Percentiles rank a stretch among this genome's conserved stretches.
Evolutionary conservation across 2,797 vertebrate species (phyloP).

Genomic region (Cygnus olor): DNA sequence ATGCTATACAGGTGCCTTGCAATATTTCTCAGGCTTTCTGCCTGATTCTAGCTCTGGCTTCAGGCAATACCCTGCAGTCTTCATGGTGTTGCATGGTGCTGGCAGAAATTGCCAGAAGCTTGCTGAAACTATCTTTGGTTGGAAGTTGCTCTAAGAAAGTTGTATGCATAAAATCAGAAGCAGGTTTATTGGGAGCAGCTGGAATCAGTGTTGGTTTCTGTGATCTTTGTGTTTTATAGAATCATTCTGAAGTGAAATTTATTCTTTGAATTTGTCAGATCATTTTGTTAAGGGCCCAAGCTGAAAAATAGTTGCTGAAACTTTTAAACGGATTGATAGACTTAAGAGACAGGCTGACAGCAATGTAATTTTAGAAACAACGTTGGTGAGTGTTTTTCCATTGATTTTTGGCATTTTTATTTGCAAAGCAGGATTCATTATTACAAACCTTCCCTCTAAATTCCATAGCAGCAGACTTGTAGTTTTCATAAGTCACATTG

Average conservation of each 20-base stretch:
- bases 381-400: neutral
- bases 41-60: neutral
- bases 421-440: neutral
- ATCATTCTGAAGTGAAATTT: neutral
- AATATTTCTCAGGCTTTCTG: neutral
- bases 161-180: neutral
- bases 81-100: neutral
- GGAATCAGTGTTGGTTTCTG: neutral
- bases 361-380: neutral
- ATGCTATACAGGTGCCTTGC: neutral
- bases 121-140: neutral
- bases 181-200: neutral
- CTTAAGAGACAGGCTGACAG: neutral
- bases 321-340: neutral
- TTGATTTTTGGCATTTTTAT: neutral
- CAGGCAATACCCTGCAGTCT: neutral
- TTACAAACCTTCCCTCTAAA: constrained; percentile 88
- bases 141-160: neutral
- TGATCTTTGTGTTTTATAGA: neutral
- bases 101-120: neutral
- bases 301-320: neutral
- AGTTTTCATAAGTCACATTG: constrained; percentile 76
- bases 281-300: neutral
- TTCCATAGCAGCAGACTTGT: constrained; percentile 75
- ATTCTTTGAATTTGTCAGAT: neutral